phyloP scores from a whole-genome alignment of 2,113 vertebrate genomes.

The Pseudorectes ferrugineus region DNA sequence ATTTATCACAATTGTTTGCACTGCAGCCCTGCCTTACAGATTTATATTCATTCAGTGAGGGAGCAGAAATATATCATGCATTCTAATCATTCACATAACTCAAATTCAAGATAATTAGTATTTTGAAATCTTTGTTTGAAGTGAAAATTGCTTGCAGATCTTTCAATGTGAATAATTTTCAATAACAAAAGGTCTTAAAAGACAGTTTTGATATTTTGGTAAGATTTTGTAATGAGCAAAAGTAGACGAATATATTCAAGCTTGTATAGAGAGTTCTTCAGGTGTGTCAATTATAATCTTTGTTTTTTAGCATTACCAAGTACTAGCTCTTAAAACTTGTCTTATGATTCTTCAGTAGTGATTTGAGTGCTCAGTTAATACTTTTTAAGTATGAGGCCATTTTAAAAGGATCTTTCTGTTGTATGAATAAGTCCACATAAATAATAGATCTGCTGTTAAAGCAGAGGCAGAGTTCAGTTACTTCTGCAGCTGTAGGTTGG shows the following conservation, averaged over 20 bases:
- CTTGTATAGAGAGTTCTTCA: neutral
- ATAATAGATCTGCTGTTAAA: neutral
- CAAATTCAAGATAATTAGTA: neutral
- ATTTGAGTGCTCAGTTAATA: neutral
- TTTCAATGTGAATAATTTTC: neutral
- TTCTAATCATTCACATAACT: neutral
- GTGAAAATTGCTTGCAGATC: neutral
- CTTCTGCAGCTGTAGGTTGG: neutral
- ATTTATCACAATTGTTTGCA: neutral
- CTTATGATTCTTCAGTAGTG: neutral
- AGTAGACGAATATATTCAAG: neutral
- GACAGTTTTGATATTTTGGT: neutral
- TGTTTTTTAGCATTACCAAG: neutral
- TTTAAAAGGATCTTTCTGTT: neutral
- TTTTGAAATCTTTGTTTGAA: slow-evolving; percentile 15
- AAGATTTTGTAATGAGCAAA: neutral
- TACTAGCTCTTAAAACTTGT: neutral
- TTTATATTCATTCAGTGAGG: neutral
- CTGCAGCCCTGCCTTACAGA: neutral
- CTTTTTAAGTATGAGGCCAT: neutral
- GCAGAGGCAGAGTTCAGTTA: neutral
- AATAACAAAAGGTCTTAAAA: neutral
- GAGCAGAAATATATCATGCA: neutral
- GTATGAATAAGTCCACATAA: neutral
- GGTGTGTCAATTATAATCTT: neutral